Percentiles rank a stretch among this genome's conserved stretches.
These are phyloP conservation scores for Coptodon bakossiorum DNA, from an alignment of 2,113 vertebrate genomes.

Conservation along the genomic window DNA sequence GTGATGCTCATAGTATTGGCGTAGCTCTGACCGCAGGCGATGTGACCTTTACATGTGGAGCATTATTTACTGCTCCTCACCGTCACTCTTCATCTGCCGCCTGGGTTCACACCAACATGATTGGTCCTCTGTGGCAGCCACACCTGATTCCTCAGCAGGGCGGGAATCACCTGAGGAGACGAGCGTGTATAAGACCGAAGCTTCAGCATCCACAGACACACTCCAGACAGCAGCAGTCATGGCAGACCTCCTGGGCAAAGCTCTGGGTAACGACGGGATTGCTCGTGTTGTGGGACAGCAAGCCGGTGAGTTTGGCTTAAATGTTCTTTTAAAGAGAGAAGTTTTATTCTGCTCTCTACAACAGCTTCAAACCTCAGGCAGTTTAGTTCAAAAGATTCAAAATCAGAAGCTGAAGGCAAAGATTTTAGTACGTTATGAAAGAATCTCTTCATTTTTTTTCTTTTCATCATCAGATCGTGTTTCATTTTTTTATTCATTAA, in stretches of 20 bases:
- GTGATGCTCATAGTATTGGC: neutral
- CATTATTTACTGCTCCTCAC: neutral
- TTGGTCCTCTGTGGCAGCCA: neutral
- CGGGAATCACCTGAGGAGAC: neutral
- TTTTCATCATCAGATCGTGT: neutral
- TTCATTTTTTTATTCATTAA: neutral
- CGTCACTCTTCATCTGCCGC: neutral
- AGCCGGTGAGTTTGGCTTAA: neutral
- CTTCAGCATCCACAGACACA: neutral
- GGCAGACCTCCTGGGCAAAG: rapidly evolving
- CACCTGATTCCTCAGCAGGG: slow-evolving; percentile 24
- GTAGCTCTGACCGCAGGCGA: neutral
- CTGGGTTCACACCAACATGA: neutral
- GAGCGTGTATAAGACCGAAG: neutral
- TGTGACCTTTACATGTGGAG: neutral
- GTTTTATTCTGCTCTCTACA: neutral
- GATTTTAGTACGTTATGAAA: neutral
- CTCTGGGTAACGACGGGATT: rapidly evolving
- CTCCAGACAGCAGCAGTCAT: neutral
- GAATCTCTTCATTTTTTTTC: neutral
- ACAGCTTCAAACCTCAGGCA: neutral
- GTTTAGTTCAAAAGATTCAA: neutral
- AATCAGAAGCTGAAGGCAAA: neutral
- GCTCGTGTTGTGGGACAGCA: rapidly evolving
- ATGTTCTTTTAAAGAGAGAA: neutral